Evolutionary conservation across 2,888 invertebrate genomes (phyloP), one percentile per base, ranked within the genome.

Genomic region (Platycnemis pennipes): DNA sequence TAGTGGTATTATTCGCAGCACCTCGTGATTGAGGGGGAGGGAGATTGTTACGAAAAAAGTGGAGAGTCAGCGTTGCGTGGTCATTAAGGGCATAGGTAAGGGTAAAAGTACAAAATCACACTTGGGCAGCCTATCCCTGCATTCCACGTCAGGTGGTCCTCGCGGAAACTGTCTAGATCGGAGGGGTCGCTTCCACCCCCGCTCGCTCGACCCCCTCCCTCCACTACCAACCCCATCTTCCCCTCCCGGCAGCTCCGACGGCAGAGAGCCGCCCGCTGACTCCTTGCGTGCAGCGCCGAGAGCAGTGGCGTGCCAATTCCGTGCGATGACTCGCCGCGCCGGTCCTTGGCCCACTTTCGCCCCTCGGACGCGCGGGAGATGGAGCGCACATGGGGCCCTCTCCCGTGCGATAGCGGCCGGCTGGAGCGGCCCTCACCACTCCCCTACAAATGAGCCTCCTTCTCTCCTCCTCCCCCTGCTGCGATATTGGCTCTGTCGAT

Each of bases 331-430:
- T 45, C 49, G 88, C 88, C 7, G 45, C 42, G n/a, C 87, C 45
- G 88, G 46, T 88, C 88, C 88, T 88, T 49, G 46, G 88, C 88
- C 46, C 46, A 45, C 88, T 45, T 49, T 37, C n/a, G 46, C 49
- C 88, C 44, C 88, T 46, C 88, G 88, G 88, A n/a, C 42, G 22
- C 63, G 26, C 31, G 77, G 3, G 77, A 26, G 77, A 77, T 77
- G n/a, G 45, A 44, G 88, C 7, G 45, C 44, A 8, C 85, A 49
- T n/a, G 13, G 77, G 63, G 63, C n/a, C 13, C 77, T n/a, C n/a
- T 0, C 63, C 63, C 26, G 69, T 26, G 37, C 22, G 63, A 63
- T 63, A 63, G 63, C 63, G 26, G 19, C 63, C 8, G n/a, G n/a
- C n/a, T n/a, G n/a, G n/a, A n/a, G 63, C 8, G 26, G 63, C 63